These are phyloP conservation scores for Clarias laeviceps DNA, from an alignment of 2,797 vertebrate species.

Conservation along the genomic window DNA sequence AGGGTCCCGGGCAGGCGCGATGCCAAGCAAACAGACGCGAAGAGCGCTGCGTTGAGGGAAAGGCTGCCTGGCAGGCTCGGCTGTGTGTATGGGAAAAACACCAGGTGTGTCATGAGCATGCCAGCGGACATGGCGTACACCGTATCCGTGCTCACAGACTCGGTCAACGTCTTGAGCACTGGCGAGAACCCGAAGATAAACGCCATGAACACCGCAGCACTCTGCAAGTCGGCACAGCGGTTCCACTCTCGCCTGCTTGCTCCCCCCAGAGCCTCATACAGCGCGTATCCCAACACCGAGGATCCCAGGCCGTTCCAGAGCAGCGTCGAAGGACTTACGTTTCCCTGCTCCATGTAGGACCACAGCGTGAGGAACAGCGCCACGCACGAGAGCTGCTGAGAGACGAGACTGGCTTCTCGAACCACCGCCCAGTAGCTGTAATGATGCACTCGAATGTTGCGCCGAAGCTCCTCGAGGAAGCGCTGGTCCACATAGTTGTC, in stretches of 20 bases:
- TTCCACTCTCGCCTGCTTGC: constrained; percentile 76
- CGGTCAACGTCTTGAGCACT: constrained; percentile 92
- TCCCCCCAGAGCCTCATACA: constrained; percentile 76
- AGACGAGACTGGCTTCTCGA: constrained; percentile 86
- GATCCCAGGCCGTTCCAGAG: constrained; percentile 77
- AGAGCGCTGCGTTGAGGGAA: constrained; percentile 96
- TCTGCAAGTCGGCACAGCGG: constrained; percentile 88
- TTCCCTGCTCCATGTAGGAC: constrained; percentile 92
- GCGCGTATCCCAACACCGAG: constrained; percentile 83
- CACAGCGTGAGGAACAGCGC: constrained; percentile 90
- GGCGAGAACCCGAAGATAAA: constrained; percentile 97
- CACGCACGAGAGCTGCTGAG: constrained; percentile 95
- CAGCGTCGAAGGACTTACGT: constrained; percentile 80
- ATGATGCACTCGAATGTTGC: constrained; percentile 86
- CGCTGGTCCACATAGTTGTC: constrained; percentile 95
- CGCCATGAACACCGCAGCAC: constrained; percentile 85
- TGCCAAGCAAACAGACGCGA: constrained; percentile 93
- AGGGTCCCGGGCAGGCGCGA: constrained; percentile 89
- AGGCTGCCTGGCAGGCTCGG: constrained; percentile 88
- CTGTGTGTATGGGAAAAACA: constrained; percentile 86
- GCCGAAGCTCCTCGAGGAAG: constrained; percentile 90
- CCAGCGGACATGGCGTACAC: constrained; percentile 94
- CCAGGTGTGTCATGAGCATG: constrained; percentile 94
- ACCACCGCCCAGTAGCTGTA: constrained; percentile 90
- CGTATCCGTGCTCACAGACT: constrained; percentile 96